Base-by-base conservation (phyloP, 2,113 vertebrate species). In the Xenopus laevis region DNA sequence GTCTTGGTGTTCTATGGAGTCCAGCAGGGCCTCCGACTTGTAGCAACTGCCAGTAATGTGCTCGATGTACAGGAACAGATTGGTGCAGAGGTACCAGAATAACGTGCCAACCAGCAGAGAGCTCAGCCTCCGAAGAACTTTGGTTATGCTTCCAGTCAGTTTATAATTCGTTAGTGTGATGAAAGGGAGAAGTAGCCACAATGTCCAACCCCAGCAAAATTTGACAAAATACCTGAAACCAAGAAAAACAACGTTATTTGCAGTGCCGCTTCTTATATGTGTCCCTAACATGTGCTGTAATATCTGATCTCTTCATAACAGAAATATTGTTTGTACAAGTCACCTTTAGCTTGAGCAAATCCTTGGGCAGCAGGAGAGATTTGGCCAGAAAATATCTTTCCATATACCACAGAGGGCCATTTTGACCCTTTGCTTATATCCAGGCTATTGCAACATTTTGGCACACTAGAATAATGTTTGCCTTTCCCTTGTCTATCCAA, bases 201-300 rank as follows among this genome's bases (percentile, higher is more conserved):
- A 79, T 0, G 95, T 98, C 97, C 97, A 99, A 11, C 88, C 94
- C 97, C 96, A 99, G 72, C 96, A 94, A 77, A 96, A 0, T 84
- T 99, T 99, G 74, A 99, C 96, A 66, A 99, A 98, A 75, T 96
- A 98, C 3, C 97, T 99, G 87, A 50, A 81, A 67, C 70, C 78
- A 44, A 68, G 68, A 68, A 80, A 84, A 58, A 40, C 5, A 40
- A 40, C 33, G 6, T 40, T 40, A 40, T 40, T 40, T 40, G 33
- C 8, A 6, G 5, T 40, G 33, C 2, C 8, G 30, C 30, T 33
- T 33, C 30, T 33, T 33, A 33, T 33, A 33, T 33, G 30, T 33
- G 6, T 6, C 30, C 2, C 33, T 40, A 40, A 9, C 33, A 40
- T 7, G 33, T 7, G 8, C 33, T 9, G 8, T 40, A 27, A 27